Base-by-base conservation (phyloP, 2,888 invertebrate species). In the Polyommatus icarus region DNA sequence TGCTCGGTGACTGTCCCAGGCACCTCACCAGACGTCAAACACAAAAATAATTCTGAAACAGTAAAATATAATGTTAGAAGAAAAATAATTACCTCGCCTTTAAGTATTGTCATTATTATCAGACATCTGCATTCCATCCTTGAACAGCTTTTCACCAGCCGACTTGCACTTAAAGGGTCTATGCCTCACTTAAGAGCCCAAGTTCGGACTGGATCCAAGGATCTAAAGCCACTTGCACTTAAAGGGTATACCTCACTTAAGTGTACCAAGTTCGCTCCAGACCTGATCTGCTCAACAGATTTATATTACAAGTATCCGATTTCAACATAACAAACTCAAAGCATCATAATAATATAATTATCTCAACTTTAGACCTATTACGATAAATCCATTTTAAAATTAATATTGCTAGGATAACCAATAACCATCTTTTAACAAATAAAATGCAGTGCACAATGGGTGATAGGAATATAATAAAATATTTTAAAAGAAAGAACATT, bases 1-100 rank as follows among this genome's bases (percentile, higher is more conserved):
- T 78, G 75, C 78, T 54, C 57, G 78, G 78, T 75, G 77, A 32
- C 73, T 77, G 78, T 50, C 78, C 50, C 78, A 75, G 75, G 67
- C 78, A 73, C 77, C 78, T 46, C 78, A 75, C 78, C 67, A 77
- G 77, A 15, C 50, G 50, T 3, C 50, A 50, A 50, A 0, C 0
- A 4, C 50, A 50, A 50, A 12, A 50, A 50, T 40, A 50, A 50
- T 50, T 75, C 75, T 57, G 32, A 8, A 59, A 50, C 50, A 50
- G 50, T 57, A 57, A 59, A 76, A 76, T 57, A 29, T 29, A 24
- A 15, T 18, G n/a, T n/a, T n/a, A 57, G 18, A 32, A 76, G 18
- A 32, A 4, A 15, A n/a, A 29, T n/a, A 72, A n/a, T 72, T 36
- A 72, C 3, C 50, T 5, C 29, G 15, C 32, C n/a, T 72, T 32